These are phyloP conservation scores for Chrysomela aeneicollis DNA, from an alignment of 2,888 invertebrate genomes.

Conservation along the genomic window DNA sequence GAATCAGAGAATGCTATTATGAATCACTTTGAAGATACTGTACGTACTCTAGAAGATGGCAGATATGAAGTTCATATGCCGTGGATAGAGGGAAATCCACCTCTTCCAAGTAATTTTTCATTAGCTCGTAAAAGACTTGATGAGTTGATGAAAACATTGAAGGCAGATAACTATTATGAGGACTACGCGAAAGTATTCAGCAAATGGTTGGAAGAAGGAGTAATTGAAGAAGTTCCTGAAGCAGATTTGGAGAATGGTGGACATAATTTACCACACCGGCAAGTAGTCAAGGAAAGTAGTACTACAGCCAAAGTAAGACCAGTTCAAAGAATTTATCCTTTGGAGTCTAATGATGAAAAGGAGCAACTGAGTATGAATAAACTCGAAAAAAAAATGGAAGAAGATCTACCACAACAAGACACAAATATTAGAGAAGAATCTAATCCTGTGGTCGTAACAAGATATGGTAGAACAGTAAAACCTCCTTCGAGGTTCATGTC, in stretches of 20 bases:
- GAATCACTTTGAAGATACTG: not conserved
- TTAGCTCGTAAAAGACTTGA: not conserved
- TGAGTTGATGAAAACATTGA: not conserved
- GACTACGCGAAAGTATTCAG: not conserved
- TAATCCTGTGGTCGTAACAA: too few species aligned
- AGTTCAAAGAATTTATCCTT: too few species aligned
- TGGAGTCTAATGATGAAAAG: too few species aligned
- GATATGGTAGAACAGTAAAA: too few species aligned
- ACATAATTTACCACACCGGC: not conserved
- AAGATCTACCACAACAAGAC: too few species aligned
- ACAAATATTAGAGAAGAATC: too few species aligned
- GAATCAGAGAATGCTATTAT: not conserved
- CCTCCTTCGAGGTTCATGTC: too few species aligned
- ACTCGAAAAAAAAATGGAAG: too few species aligned
- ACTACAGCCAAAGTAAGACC: not conserved
- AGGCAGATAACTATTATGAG: not conserved
- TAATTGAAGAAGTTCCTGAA: not conserved
- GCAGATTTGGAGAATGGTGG: not conserved
- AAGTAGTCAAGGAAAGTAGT: not conserved
- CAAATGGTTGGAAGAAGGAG: not conserved
- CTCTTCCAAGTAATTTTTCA: not conserved
- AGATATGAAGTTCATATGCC: not conserved
- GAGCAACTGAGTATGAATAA: too few species aligned
- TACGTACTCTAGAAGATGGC: not conserved
- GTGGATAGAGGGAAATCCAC: conserved; percentile 1